Conservation (phyloP, 2,888 invertebrate genomes). For the Brachyptera risi region DNA sequence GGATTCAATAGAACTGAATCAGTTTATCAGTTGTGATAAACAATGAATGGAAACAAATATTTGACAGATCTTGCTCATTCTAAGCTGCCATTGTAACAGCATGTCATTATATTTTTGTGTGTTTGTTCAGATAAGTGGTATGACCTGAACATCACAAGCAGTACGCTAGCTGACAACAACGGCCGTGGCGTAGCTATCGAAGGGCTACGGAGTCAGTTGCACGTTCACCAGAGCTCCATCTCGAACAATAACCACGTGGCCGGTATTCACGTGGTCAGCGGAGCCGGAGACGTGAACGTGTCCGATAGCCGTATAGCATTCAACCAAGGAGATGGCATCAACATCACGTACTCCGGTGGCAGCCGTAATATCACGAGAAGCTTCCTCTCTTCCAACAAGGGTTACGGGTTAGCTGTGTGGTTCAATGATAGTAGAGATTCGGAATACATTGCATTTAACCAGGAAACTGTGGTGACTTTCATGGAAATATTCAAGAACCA, state of each 20-base stretch:
- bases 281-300: slow-evolving; percentile 91
- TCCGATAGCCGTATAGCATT: slow-evolving; percentile 85
- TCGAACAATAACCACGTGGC: slow-evolving; percentile 86
- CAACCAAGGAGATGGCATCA: slow-evolving; percentile 92
- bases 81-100: too few relatives aligned
- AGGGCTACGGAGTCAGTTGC: slow-evolving; percentile 84
- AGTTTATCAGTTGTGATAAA: too few relatives aligned
- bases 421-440: slow-evolving; percentile 76
- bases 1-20: too few relatives aligned
- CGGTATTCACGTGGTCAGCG: slow-evolving; percentile 83
- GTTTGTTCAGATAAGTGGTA: slow-evolving; percentile 61
- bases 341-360: slow-evolving; percentile 93
- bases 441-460: slow-evolving; percentile 75
- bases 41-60: too few relatives aligned
- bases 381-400: slow-evolving; percentile 79
- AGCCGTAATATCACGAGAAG: slow-evolving; percentile 86
- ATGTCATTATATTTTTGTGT: slow-evolving; percentile 25
- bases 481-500: slow-evolving; percentile 83
- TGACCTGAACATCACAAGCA: slow-evolving; percentile 83
- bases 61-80: too few relatives aligned
- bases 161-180: slow-evolving; percentile 81
- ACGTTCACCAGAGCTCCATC: slow-evolving; percentile 76
- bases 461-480: slow-evolving; percentile 82
- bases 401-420: slow-evolving; percentile 87
- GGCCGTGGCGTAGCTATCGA: slow-evolving; percentile 94